Base-by-base conservation (phyloP, 2,797 vertebrate genomes). In the Sternotherus odoratus region DNA sequence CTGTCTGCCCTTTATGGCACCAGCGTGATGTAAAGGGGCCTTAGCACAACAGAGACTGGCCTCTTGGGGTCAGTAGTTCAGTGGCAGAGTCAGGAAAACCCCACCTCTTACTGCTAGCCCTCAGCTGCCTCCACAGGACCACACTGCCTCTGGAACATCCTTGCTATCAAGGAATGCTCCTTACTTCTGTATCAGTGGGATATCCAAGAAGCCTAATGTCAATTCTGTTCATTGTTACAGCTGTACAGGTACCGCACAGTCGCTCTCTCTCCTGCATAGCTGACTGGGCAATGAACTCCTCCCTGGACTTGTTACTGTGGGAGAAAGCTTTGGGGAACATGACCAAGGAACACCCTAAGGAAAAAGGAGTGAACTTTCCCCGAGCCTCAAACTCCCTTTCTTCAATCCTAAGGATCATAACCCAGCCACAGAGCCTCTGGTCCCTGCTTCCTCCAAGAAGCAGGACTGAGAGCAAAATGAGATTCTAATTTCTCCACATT, bases 31-130 rank as follows among this genome's bases (percentile, higher is more conserved):
- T 26, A 72, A 43, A 72, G 39, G 69, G 39, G 23, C 66, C 66
- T 72, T 39, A 26, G 36, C 69, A 72, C 21, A 83, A 48, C 36
- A 75, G 77, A 83, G 51, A 82, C 13, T 43, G 69, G 39, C 39
- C 23, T 43, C 21, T 72, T 7, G 69, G 69, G 3, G 30, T 1
- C 86, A 72, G 8, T 0, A 30, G 2, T 63, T 15, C 28, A 11
- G 19, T 33, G 23, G 83, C 24, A 30, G 75, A 8, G 30, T 63
- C 60, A 63, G 30, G 46, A 82, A 60, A 83, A 88, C 80, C 83
- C 48, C 56, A 50, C 63, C 9, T 0, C 30, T 46, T 48, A 63
- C 46, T 1, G 0, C 4, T 86, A 49, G 75, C 88, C 4, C 80
- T 74, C 12, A 39, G 46, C 5, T n/a, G 30, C 60, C 19, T 63